These are phyloP conservation scores for Chaetophractus vellerosus DNA, from an alignment of 2,797 vertebrate species.

Conservation along the genomic window DNA sequence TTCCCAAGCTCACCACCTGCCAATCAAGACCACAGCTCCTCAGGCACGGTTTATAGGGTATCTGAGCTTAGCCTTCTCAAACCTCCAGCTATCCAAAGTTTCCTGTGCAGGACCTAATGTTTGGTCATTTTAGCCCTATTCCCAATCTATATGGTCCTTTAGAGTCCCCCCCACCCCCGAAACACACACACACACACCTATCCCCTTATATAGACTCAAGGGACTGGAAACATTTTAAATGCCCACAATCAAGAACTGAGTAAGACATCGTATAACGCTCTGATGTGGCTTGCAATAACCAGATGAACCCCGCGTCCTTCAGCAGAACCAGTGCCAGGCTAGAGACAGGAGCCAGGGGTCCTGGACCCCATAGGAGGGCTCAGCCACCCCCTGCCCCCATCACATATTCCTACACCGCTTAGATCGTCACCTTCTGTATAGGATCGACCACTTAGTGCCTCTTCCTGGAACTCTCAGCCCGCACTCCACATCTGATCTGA, in stretches of 20 bases:
- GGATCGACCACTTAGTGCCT: not conserved
- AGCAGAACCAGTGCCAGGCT: not conserved
- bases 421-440: not conserved
- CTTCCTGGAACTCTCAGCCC: slow-evolving; percentile 61
- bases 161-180: not conserved
- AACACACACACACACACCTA: not conserved
- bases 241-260: not conserved
- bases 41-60: slow-evolving; percentile 76
- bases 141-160: not conserved
- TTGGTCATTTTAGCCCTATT: not conserved
- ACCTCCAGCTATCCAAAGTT: not conserved
- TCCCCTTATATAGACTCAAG: not conserved
- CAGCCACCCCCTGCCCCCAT: not conserved
- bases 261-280: not conserved
- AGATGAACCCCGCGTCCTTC: not conserved
- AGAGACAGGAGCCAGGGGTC: not conserved
- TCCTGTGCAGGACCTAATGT: not conserved
- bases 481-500: not conserved
- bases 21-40: slow-evolving; percentile 82
- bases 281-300: not conserved
- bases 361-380: not conserved
- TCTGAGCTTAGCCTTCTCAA: not conserved
- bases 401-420: not conserved
- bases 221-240: not conserved
- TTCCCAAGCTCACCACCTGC: slow-evolving; percentile 79